These are phyloP conservation scores for Myotis daubentonii DNA, from an alignment of 2,797 vertebrate species.

Conservation along the genomic window DNA sequence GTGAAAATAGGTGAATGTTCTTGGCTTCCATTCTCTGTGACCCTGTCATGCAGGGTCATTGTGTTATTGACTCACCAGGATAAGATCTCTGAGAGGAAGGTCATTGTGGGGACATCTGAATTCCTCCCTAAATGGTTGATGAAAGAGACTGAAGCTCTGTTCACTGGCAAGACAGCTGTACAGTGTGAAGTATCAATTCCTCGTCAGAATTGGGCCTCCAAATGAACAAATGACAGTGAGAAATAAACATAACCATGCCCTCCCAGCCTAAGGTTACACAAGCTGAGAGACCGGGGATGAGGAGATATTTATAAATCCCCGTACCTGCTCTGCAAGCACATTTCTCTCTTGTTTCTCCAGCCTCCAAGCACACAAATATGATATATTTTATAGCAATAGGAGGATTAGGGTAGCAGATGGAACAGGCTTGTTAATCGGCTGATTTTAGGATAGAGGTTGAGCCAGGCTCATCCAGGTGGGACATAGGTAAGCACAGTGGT, in stretches of 20 bases:
- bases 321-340: neutral
- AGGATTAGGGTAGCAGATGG: neutral
- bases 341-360: neutral
- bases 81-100: neutral
- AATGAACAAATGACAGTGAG: neutral
- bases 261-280: fast-evolving
- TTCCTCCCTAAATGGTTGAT: neutral
- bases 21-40: neutral
- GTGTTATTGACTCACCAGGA: neutral
- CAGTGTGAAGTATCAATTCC: fast-evolving
- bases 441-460: neutral
- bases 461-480: neutral
- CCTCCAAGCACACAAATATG: neutral
- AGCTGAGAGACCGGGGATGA: fast-evolving
- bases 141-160: neutral
- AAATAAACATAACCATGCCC: neutral
- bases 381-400: neutral
- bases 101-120: neutral
- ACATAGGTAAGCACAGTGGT: neutral
- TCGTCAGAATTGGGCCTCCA: neutral
- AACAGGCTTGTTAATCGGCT: neutral
- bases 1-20: neutral
- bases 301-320: neutral
- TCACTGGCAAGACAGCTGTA: neutral
- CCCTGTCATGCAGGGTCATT: no score